A percentile compares a stretch with the other conserved stretches of the same genome.
These are phyloP conservation scores for Psilopsiagon aymara DNA, from an alignment of 2,113 vertebrate species.

Conservation along the genomic window DNA sequence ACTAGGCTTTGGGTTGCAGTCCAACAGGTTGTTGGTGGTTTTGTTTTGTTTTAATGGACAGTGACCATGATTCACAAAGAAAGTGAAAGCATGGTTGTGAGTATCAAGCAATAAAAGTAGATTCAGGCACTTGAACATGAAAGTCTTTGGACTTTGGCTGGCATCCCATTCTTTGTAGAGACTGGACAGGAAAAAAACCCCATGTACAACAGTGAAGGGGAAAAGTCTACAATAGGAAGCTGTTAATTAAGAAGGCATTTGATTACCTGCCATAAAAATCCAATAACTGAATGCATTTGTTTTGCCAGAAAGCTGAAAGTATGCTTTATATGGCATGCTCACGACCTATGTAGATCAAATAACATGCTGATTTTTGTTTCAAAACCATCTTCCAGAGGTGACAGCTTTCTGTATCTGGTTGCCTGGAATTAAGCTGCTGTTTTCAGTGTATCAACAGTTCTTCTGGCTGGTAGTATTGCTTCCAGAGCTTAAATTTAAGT, in stretches of 20 bases:
- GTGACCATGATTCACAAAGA: not conserved
- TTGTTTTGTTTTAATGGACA: not conserved
- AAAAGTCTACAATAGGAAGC: not conserved
- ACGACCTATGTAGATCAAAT: not conserved
- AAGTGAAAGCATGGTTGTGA: not conserved
- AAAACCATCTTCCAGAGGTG: not conserved
- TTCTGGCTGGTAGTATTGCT: not conserved
- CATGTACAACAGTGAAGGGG: not conserved
- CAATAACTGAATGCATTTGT: not conserved
- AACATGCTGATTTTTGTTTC: not conserved
- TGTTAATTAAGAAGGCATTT: slow-evolving; percentile 36
- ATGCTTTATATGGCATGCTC: not conserved
- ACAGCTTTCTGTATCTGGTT: not conserved
- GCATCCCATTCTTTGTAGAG: not conserved
- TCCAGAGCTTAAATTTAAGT: not conserved
- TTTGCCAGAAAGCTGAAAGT: not conserved
- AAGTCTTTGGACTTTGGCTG: slow-evolving; percentile 8
- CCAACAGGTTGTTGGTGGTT: not conserved
- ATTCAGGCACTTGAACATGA: not conserved
- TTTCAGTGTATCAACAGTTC: not conserved
- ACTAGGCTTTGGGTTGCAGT: not conserved
- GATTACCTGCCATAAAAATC: slow-evolving; percentile 45
- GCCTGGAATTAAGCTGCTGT: not conserved
- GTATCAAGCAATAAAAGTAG: not conserved
- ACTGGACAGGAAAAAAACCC: not conserved